Evolutionary conservation across 2,888 invertebrate species (phyloP), one percentile per base, ranked within the genome.

Genomic region (Athetis lepigone): DNA sequence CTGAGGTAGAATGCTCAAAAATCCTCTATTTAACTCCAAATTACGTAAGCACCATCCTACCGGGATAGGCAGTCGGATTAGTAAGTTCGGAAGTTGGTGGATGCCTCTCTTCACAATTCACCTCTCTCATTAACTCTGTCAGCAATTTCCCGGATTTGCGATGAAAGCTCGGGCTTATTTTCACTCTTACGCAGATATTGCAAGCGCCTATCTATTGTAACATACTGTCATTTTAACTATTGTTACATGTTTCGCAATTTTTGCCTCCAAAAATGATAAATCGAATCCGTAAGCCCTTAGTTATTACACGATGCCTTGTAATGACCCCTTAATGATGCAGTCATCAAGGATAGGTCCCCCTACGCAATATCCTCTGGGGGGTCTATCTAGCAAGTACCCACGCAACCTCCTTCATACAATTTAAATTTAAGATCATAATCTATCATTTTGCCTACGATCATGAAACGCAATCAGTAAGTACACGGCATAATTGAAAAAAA

Each of bases 351-450:
- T 43, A 2, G 36, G 45, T 37, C 54, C 55, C 29, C 67, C 67
- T 71, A 71, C 71, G 71, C 71, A 57, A 29, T 18, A 16, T 56
- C 40, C 21, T 21, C 39, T 61, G 40, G 49, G 68, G 49, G 71
- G 57, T 71, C 67, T 47, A 59, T 37, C 42, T 61, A 37, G 21
- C 64, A 47, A 59, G 57, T 57, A 62, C 68, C 70, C 68, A 78
- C 76, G 76, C 70, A 64, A 66, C 46, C 47, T 39, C 36, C 25
- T 46, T 62, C 58, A 65, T 77, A 57, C 62, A 78, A 76, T 78
- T 74, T 61, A 78, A 78, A 74, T 74, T 36, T 49, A 37, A 63
- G 78, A 78, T 78, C 68, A 70, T 57, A 73, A 78, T 77, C 77
- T 74, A 52, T 40, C 56, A 52, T 64, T 78, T 68, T 45, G 68